phyloP scores from a whole-genome alignment of 2,888 invertebrate species.

The Eucera pruinosa region DNA sequence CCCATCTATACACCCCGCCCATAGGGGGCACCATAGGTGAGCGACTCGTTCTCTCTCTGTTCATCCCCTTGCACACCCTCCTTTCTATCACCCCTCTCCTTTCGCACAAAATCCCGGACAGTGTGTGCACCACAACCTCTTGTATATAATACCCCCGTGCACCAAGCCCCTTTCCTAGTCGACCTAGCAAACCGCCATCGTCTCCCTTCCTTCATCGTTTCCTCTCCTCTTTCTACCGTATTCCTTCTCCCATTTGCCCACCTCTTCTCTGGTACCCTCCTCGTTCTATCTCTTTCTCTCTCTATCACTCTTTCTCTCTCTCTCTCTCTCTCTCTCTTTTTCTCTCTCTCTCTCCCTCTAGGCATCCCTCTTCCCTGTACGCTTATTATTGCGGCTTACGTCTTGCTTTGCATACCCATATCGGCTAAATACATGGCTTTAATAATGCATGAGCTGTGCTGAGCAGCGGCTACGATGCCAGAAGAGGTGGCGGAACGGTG shows the following conservation, averaged over 20 bases:
- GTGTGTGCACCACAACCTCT: slow-evolving; percentile 66
- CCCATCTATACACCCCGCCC: slow-evolving; percentile 92
- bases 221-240: slow-evolving; percentile 18
- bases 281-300: neutral
- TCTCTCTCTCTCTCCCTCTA: no score
- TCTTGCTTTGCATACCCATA: slow-evolving; percentile 81
- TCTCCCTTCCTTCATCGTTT: slow-evolving; percentile 24
- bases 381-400: slow-evolving; percentile 81
- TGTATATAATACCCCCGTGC: slow-evolving; percentile 61
- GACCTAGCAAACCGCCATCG: slow-evolving; percentile 50
- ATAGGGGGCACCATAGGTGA: slow-evolving; percentile 89
- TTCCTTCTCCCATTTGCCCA: slow-evolving; percentile 53
- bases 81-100: slow-evolving; percentile 49
- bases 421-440: slow-evolving; percentile 80
- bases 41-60: slow-evolving; percentile 70
- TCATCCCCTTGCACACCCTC: slow-evolving; percentile 47
- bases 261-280: slow-evolving; percentile 18
- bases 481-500: slow-evolving; percentile 83
- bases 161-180: slow-evolving; percentile 50
- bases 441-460: slow-evolving; percentile 84
- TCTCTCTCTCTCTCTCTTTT: no score
- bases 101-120: slow-evolving; percentile 67
- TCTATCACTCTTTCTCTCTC: no score
- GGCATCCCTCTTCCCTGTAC: slow-evolving; percentile 62
- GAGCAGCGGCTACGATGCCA: slow-evolving; percentile 83